A percentile compares a stretch with the other conserved stretches of the same genome.
These are phyloP conservation scores for Tautogolabrus adspersus DNA, from an alignment of 2,113 vertebrate genomes.

Conservation along the genomic window DNA sequence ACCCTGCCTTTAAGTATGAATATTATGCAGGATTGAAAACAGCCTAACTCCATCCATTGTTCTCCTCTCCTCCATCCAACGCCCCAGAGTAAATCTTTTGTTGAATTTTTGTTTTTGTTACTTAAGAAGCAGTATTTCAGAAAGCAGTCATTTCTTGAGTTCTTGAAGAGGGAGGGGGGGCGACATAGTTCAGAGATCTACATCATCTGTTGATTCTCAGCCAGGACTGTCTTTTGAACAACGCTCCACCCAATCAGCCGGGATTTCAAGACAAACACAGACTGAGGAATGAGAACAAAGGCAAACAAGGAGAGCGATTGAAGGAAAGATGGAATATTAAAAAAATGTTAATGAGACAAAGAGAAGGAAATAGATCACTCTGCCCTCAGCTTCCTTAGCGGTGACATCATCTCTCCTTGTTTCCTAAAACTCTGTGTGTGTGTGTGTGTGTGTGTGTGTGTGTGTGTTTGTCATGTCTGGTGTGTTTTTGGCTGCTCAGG, in stretches of 20 bases:
- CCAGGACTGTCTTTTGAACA: conserved; percentile 22
- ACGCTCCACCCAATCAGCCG: conserved; percentile 21
- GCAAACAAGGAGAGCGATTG: background rate
- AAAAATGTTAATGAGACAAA: background rate
- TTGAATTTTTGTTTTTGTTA: no score
- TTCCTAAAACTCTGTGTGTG: conserved; percentile 29
- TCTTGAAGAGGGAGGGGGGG: background rate
- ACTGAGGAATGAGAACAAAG: background rate
- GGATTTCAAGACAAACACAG: conserved; percentile 7
- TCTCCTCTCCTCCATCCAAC: no score
- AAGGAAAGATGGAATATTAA: background rate
- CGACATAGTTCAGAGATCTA: conserved; percentile 4
- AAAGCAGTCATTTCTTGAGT: no score
- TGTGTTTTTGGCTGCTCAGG: conserved; percentile 34
- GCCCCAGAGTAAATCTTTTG: no score
- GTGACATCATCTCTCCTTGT: conserved; percentile 22
- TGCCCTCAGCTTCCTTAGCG: background rate
- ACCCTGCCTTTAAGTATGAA: no score
- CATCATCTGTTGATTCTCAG: conserved; percentile 11
- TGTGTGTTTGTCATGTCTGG: conserved; percentile 20
- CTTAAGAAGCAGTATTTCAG: no score
- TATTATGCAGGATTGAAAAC: no score
- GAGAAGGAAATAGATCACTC: background rate
- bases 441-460: conserved; percentile 17
- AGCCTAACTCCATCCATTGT: no score